A percentile compares a stretch with the other conserved stretches of the same genome.
Conservation (phyloP, 2,797 vertebrate genomes). For the Kryptopterus vitreolus region DNA sequence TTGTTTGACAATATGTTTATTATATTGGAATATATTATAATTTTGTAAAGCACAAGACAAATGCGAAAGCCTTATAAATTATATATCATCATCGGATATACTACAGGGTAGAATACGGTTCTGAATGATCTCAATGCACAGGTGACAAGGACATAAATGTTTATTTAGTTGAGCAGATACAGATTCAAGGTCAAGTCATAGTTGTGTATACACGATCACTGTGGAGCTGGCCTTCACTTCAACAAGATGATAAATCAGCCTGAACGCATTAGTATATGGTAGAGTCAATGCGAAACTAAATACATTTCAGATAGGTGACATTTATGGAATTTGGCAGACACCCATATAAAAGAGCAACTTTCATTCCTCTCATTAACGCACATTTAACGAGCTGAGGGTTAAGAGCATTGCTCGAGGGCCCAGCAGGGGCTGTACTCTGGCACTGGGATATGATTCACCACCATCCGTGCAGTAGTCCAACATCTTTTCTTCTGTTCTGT, state of each 20-base stretch:
- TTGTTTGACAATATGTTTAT: neutral
- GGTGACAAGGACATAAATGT: slow-evolving; percentile 2
- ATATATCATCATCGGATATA: neutral
- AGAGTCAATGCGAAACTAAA: slow-evolving; percentile 4
- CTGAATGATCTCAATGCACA: neutral
- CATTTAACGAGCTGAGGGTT: no score
- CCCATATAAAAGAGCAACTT: no score
- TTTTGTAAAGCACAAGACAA: neutral
- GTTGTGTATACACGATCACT: slow-evolving; percentile 57
- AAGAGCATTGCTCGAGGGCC: no score
- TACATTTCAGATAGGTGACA: neutral
- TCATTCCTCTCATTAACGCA: no score
- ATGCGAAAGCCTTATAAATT: neutral
- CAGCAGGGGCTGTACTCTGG: no score
- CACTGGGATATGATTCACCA: no score
- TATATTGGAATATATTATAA: neutral
- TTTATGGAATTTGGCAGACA: no score
- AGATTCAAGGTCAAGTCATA: slow-evolving; percentile 59
- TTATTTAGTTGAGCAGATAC: slow-evolving; percentile 46
- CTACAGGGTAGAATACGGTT: neutral
- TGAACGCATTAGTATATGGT: slow-evolving; percentile 14
- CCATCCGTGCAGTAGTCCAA: no score
- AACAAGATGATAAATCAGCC: neutral
- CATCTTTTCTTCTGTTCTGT: slow-evolving; percentile 5
- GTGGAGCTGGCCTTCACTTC: slow-evolving; percentile 7